A percentile compares a stretch with the other conserved stretches of the same genome.
Conservation (phyloP, 1,140 invertebrate genomes). For the Drosophila sproati region DNA sequence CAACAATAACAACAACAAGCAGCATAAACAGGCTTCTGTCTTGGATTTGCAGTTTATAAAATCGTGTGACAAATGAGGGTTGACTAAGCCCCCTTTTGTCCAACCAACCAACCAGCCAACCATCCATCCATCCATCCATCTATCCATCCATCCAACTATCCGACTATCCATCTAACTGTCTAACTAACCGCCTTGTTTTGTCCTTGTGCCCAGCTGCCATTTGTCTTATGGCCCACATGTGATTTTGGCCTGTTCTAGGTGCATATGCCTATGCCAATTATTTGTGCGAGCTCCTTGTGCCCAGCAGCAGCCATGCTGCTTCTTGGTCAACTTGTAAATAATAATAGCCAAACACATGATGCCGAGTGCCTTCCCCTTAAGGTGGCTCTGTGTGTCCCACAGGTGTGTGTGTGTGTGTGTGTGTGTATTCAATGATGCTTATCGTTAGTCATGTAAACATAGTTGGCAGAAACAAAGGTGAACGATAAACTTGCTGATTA, state of each 20-base stretch:
- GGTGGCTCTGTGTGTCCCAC: neutral
- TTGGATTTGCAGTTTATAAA: slow-evolving; percentile 76
- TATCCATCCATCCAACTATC: slow-evolving; percentile 3
- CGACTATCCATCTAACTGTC: slow-evolving; percentile 42
- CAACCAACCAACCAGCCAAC: slow-evolving; percentile 19
- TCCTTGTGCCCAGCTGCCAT: slow-evolving; percentile 51
- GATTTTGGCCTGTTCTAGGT: slow-evolving; percentile 39
- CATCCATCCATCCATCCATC: slow-evolving; percentile 20
- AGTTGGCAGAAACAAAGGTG: neutral
- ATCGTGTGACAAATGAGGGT: slow-evolving; percentile 79
- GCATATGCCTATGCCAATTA: slow-evolving; percentile 59
- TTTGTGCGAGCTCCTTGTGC: slow-evolving; percentile 11
- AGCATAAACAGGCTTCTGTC: slow-evolving; percentile 10
- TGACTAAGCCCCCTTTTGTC: slow-evolving; percentile 64
- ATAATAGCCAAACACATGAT: slow-evolving; percentile 36
- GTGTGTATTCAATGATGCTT: slow-evolving; percentile 23
- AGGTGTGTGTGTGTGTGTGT: neutral
- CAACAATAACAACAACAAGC: slow-evolving; percentile 36
- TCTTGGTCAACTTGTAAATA: slow-evolving; percentile 30
- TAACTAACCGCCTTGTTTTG: slow-evolving; percentile 22
- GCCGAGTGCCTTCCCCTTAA: slow-evolving; percentile 5
- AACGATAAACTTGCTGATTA: neutral
- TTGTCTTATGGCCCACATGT: slow-evolving; percentile 60
- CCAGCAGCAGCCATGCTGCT: slow-evolving; percentile 20
- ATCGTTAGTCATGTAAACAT: slow-evolving; percentile 15